Evolutionary conservation across 1,140 invertebrate species (phyloP), one percentile per base, ranked within the genome.

Genomic region (Nasonia giraulti): DNA sequence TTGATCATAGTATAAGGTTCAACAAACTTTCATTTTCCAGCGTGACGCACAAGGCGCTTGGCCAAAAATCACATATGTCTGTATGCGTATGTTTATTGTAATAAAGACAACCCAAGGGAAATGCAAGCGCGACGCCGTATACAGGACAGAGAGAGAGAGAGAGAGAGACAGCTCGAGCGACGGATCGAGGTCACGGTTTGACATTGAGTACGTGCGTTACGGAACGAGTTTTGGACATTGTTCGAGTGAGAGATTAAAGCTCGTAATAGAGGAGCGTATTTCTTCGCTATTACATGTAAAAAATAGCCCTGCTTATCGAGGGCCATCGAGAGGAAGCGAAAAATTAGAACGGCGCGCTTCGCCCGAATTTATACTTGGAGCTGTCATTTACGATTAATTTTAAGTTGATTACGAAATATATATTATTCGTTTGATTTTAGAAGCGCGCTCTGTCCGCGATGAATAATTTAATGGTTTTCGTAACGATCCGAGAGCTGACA

Each of bases 51-150:
- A 37, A 33, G 47, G 20, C 37, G 40, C 37, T 33, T 33, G 33
- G 68, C 40, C 20, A 44, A 44, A n/a, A 75, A n/a, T n/a, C 73
- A 33, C 37, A 37, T 33, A 8, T 40, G 73, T 40, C 20, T n/a
- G 37, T 50, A 17, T 55, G 55, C n/a, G 20, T 62, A 5, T 20
- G 6, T 20, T 62, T 20, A 20, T 62, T 20, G n/a, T 62, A 62
- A n/a, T 62, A 50, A 7, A n/a, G 76, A 84, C 47, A 76, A 80
- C 78, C 20, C 83, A 74, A 84, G 83, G 83, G 83, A 84, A 84
- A 84, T 80, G 44, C 78, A 75, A 84, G 2, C 68, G 50, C 8
- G 37, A 44, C 44, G n/a, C 44, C 55, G 10, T 20, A 27, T 27
- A 68, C 44, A 37, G 69, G 27, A 74, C 14, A 62, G 55, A 62